phyloP scores from a whole-genome alignment of 2,888 invertebrate species.

The Ectropis crepuscularia region DNA sequence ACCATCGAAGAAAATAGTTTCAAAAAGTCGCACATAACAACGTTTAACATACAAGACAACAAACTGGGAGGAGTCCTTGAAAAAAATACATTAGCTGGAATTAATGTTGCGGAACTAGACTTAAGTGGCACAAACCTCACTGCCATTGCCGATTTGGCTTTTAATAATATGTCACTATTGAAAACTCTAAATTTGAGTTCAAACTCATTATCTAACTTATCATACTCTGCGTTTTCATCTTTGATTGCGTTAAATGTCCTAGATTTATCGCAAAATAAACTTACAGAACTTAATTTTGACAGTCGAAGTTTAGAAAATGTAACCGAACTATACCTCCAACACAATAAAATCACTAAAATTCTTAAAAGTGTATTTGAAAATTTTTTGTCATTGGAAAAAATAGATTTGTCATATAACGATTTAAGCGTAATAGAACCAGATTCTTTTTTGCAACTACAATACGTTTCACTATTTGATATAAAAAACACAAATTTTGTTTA shows the following conservation, averaged over 20 bases:
- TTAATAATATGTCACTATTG: conserved; percentile 29
- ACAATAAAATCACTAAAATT: conserved; percentile 32
- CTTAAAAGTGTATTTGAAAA: conserved; percentile 19
- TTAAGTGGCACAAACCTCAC: conserved; percentile 31
- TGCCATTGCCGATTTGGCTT: conserved; percentile 24
- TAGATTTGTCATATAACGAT: conserved; percentile 37
- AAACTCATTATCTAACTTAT: conserved; percentile 30
- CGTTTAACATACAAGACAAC: conserved; percentile 30
- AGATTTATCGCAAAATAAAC: conserved; percentile 36
- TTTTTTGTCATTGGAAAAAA: conserved; percentile 18
- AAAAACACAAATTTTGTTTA: conserved; percentile 28
- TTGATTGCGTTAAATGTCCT: conserved; percentile 22
- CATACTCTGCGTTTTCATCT: conserved; percentile 28
- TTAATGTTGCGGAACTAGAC: conserved; percentile 29
- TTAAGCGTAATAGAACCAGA: conserved; percentile 27
- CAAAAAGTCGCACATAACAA: conserved; percentile 23
- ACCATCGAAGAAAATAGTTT: conserved; percentile 32
- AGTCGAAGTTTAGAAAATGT: conserved; percentile 28
- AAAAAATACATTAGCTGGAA: conserved; percentile 32
- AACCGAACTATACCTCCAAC: conserved; percentile 16
- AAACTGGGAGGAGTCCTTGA: conserved; percentile 22
- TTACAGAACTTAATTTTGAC: conserved; percentile 29
- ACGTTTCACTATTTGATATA: conserved; percentile 18
- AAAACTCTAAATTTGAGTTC: conserved; percentile 30
- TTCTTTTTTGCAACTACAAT: conserved; percentile 27